Base-by-base conservation (phyloP, 2,797 vertebrate genomes). In the Premnoplex brunnescens region DNA sequence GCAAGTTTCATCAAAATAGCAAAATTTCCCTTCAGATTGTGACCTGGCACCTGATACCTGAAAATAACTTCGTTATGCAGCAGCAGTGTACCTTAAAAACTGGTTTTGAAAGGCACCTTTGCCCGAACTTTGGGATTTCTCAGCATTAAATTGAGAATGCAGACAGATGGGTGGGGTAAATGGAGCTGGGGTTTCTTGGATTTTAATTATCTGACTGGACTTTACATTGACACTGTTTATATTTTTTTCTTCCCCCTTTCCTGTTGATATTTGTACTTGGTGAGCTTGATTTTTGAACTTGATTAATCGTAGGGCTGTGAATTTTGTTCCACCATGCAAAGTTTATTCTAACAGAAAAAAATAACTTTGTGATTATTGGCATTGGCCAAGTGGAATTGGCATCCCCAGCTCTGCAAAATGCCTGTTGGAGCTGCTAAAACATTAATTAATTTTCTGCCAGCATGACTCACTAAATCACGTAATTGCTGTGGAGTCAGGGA, bases 231-330 rank as follows among this genome's bases (percentile, higher is more conserved):
- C 30, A 32, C 4, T 2, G 2, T 11, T n/a, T 36, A 41, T 20
- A 41, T 20, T 26, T 10, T 18, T 7, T 12, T 24, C 4, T 2
- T 0, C 7, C 4, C 19, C 12, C 7, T 6, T n/a, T 51, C 17
- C 64, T 4, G 2, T 55, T 76, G 64, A 2, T 69, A 69, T 36
- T 48, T 76, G 12, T n/a, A 18, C 30, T 52, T 69, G 5, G 3
- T 59, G 46, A 83, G 48, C 39, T 51, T 68, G 27, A 28, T 72
- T 86, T 44, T 74, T 82, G 26, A 44, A 20, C 43, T 44, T 46
- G 44, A 46, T 24, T 74, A 41, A 22, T 20, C 32, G 21, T 5
- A 63, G 22, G 32, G 20, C 54, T 64, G 14, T 58, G 37, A 71
- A 49, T 90, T 74, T 54, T 73, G 1, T 56, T 81, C 34, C 36